Evolutionary conservation across 1,140 invertebrate species (phyloP), one percentile per base, ranked within the genome.

Genomic region (Calycopis cecrops): DNA sequence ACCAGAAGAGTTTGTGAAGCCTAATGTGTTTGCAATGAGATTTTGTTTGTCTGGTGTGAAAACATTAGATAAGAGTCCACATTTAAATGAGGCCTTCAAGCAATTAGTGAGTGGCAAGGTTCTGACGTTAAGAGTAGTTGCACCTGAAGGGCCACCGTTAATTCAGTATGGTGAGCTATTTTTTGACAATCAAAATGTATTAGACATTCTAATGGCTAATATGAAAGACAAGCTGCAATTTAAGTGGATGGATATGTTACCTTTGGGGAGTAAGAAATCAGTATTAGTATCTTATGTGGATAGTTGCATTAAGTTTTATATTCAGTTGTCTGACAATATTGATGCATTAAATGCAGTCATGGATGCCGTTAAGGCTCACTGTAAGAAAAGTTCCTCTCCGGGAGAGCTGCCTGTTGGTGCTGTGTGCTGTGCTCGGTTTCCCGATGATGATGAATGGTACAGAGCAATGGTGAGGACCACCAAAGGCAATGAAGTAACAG

Each of bases 361-460:
- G 90, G 71, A 73, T 34, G 82, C 87, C 9, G 79, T 91, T 12
- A 87, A 88, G 68, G 54, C 52, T 11, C 79, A 89, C 42, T 85
- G 88, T 68, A 71, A 79, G 50, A 79, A 65, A 28, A 79, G 68
- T 34, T 68, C 72, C 11, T 81, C 84, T 1, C 74, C 91, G 33
- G 85, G 83, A 16, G 75, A 76, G 10, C 66, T 89, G 4, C 78
- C 91, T 21, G 58, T 93, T 0, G 92, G 92, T 6, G 85, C 91
- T 35, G 91, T 93, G 0, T 96, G 94, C 73, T 92, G 92, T 67
- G 94, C 94, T 0, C 85, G 92, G 35, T 96, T 91, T 62, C 90
- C 90, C 61, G 89, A 88, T 60, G 94, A 95, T 81, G 78, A 83
- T 18, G 88, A 89, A 50, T 96, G 94, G 93, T 96, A 94, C 71